Evolutionary conservation across 2,888 invertebrate genomes (phyloP), one percentile per base, ranked within the genome.

Genomic region (Heteropelma amictum): DNA sequence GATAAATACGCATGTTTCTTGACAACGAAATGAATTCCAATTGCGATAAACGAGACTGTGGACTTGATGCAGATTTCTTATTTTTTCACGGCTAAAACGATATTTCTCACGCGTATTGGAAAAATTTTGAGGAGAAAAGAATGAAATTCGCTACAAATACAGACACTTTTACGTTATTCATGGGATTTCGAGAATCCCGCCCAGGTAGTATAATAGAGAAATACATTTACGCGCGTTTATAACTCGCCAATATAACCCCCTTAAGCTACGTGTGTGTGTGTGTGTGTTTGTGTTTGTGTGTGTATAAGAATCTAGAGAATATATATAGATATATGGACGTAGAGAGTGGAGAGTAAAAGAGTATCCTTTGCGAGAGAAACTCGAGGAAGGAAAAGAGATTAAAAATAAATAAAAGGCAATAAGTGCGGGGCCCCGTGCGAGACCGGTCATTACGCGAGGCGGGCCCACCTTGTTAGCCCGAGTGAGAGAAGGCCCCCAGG

Each of bases 371-470:
- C 77, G 83, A 81, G 80, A 63, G 60, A 64, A 69, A 82, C 84
- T 83, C 80, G 69, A 80, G 85, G 86, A 81, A 86, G 87, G 88
- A 86, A 80, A 80, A 77, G 80, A 83, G 86, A 88, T 85, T 85
- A 85, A 87, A 87, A 88, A 88, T 87, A 87, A 87, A 87, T 87
- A 87, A 88, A 87, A 88, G 86, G 86, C 87, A 87, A 86, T 88
- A 88, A 88, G 87, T 88, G 87, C 85, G 85, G 88, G 85, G 86
- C 85, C 85, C 85, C 86, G 88, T 83, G 87, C 87, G 87, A 88
- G 87, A 87, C 88, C 88, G 85, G 84, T 88, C 83, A 88, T 88
- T 88, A 87, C 87, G 85, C 86, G 86, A 88, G 89, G 88, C 88
- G 86, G 89, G 86, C 88, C 88, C 85, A 87, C 87, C 89, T 89